phyloP scores from a whole-genome alignment of 1,140 invertebrate genomes.

The Papilio machaon region DNA sequence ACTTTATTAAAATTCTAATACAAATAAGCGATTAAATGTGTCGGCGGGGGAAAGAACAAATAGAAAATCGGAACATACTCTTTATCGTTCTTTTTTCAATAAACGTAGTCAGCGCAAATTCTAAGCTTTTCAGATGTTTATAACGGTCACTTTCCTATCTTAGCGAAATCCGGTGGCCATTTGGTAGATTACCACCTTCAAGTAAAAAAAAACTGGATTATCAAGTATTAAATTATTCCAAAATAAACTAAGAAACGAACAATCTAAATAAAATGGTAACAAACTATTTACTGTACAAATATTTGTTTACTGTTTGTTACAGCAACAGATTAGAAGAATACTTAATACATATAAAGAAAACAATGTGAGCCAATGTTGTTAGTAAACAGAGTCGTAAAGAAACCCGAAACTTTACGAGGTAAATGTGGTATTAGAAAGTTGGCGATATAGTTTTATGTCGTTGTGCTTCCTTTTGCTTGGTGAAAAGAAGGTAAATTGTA shows the following conservation, averaged over 20 bases:
- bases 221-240: too few species aligned
- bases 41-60: too few species aligned
- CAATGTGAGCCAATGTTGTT: slow-evolving; percentile 4
- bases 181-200: too few species aligned
- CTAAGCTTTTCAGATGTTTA: too few species aligned
- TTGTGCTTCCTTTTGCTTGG: neutral
- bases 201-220: too few species aligned
- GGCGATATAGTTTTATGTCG: neutral
- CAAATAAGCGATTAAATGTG: neutral
- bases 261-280: neutral
- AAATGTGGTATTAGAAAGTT: slow-evolving; percentile 14
- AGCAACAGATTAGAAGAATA: neutral
- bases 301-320: slow-evolving; percentile 6
- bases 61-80: too few species aligned
- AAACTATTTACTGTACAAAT: neutral
- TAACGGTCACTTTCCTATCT: too few species aligned
- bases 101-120: too few species aligned
- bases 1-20: neutral
- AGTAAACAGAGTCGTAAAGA: slow-evolving; percentile 14
- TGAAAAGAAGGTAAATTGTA: neutral
- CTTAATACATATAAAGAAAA: neutral
- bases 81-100: too few species aligned
- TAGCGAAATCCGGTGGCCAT: too few species aligned
- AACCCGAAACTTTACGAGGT: slow-evolving; percentile 14
- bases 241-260: too few species aligned